phyloP scores from a whole-genome alignment of 2,888 invertebrate genomes.

The Schizotus pectinicornis region DNA sequence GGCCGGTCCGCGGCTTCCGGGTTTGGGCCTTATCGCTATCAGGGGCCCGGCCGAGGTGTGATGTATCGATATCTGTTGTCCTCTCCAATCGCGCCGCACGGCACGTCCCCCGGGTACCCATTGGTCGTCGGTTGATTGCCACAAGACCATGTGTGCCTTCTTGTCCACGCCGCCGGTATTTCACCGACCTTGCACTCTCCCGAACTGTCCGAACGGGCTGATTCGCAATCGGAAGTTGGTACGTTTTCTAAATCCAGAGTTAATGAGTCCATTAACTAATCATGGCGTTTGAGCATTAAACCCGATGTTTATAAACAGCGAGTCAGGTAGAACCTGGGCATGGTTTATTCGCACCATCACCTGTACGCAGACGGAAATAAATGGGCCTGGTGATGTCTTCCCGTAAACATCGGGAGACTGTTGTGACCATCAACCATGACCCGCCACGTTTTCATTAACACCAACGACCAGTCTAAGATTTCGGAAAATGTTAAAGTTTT shows the following conservation, averaged over 20 bases:
- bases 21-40: slow-evolving; percentile 23
- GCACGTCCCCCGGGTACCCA: slow-evolving; percentile 44
- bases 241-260: slow-evolving; percentile 49
- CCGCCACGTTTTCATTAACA: neutral
- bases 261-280: slow-evolving; percentile 59
- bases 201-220: neutral
- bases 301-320: slow-evolving; percentile 51
- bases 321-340: slow-evolving; percentile 42
- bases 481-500: neutral
- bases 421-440: neutral
- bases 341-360: slow-evolving; percentile 43
- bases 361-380: slow-evolving; percentile 36
- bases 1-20: no score
- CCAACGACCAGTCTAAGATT: no score
- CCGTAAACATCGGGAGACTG: slow-evolving; percentile 17
- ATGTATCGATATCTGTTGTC: slow-evolving; percentile 43
- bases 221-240: slow-evolving; percentile 1
- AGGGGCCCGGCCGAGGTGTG: slow-evolving; percentile 38
- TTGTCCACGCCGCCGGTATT: slow-evolving; percentile 36
- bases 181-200: slow-evolving; percentile 28
- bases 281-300: slow-evolving; percentile 57
- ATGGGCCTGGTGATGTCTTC: slow-evolving; percentile 25
- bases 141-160: slow-evolving; percentile 30
- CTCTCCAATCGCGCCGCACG: slow-evolving; percentile 43
- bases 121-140: slow-evolving; percentile 42